phyloP scores from a whole-genome alignment of 2,113 vertebrate species.

The Spea multiplicata region DNA sequence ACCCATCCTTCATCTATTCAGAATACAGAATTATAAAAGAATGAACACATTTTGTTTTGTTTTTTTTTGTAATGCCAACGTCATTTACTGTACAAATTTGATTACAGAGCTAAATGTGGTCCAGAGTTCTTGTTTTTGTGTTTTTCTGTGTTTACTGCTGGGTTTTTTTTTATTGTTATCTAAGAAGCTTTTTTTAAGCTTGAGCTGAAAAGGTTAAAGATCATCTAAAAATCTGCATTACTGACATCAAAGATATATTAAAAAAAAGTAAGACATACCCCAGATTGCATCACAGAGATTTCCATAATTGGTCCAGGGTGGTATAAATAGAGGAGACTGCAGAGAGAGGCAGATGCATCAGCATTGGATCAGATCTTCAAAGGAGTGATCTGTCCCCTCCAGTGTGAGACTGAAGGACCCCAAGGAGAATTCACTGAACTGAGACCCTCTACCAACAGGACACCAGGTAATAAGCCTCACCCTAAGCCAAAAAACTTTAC shows the following conservation, averaged over 20 bases:
- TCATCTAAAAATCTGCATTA: constrained; percentile 52
- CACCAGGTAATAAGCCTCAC: constrained; percentile 22
- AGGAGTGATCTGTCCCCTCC: background rate
- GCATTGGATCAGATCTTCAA: constrained; percentile 27
- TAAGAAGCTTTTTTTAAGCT: background rate
- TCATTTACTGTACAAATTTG: too few relatives aligned
- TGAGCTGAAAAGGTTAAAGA: constrained; percentile 28
- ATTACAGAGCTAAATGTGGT: too few relatives aligned
- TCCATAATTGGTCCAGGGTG: constrained; percentile 63
- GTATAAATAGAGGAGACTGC: constrained; percentile 58
- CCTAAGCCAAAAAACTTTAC: too few relatives aligned
- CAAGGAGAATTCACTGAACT: background rate
- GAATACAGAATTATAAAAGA: too few relatives aligned
- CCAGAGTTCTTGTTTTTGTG: too few relatives aligned
- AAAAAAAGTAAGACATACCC: constrained; percentile 53
- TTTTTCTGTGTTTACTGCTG: too few relatives aligned
- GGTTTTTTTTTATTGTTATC: too few relatives aligned
- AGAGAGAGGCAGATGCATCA: constrained; percentile 35
- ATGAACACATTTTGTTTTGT: too few relatives aligned
- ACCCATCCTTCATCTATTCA: too few relatives aligned
- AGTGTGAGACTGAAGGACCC: background rate
- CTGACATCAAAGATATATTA: constrained; percentile 64
- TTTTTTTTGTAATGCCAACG: too few relatives aligned
- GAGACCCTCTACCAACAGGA: background rate
- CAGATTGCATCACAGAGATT: constrained; percentile 63